Percentiles rank a stretch among this genome's conserved stretches.
Evolutionary conservation across 2,113 vertebrate genomes (phyloP).

Genomic region (Anseranas semipalmata): DNA sequence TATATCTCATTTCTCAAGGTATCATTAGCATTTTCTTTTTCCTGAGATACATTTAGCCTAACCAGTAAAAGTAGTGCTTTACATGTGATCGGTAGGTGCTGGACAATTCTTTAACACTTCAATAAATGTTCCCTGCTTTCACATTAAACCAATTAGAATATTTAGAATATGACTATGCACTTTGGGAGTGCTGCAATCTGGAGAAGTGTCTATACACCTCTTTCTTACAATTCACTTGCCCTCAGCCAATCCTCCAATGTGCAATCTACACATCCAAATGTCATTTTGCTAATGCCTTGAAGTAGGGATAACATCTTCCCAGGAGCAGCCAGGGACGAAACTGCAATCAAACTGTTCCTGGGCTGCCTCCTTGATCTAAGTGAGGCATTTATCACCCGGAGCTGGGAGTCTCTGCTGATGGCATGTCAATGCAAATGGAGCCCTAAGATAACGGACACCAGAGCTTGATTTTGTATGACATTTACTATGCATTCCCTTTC

Average conservation of each 20-base stretch:
- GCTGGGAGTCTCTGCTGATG: not conserved
- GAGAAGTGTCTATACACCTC: not conserved
- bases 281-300: not conserved
- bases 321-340: not conserved
- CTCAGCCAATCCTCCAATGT: not conserved
- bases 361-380: not conserved
- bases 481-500: not conserved
- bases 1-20: constrained; percentile 3
- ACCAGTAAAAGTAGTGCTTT: not conserved
- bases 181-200: not conserved
- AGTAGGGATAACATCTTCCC: not conserved
- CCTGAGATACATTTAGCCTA: not conserved
- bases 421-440: not conserved
- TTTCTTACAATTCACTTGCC: not conserved
- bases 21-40: not conserved
- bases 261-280: not conserved
- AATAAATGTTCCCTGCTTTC: not conserved
- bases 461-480: not conserved
- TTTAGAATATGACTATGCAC: not conserved
- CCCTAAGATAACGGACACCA: not conserved
- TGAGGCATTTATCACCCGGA: not conserved
- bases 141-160: not conserved
- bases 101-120: not conserved
- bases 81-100: not conserved
- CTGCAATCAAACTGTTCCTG: not conserved